Evolutionary conservation across 2,113 vertebrate species (phyloP), one percentile per base, ranked within the genome.

Genomic region (Uropsilus gracilis): DNA sequence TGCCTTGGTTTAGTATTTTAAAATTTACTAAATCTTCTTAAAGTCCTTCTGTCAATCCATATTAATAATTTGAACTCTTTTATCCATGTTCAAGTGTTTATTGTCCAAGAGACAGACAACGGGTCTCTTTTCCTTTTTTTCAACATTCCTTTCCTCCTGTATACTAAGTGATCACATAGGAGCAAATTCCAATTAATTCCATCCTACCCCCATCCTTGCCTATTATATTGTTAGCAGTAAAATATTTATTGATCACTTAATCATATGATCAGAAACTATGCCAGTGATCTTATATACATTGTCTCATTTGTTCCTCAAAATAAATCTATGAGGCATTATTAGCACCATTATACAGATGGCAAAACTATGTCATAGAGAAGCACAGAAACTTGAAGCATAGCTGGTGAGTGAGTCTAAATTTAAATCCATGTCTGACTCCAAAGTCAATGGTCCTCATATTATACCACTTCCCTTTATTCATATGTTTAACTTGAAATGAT

Each of bases 1-100:
- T 78, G 75, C 16, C 66, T 86, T 90, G 42, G 20, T 20, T 90
- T 87, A 83, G 13, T 7, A 46, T 81, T 94, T 94, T n/a, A 2
- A 87, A 63, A 18, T 57, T 69, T 39, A 34, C 42, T 39, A 75
- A 34, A 53, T 90, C 80, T 66, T 53, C 78, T 90, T 86, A 34
- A 69, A 78, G 50, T 13, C 5, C n/a, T 9, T 61, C n/a, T 66
- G 53, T 39, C 46, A 34, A 17, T 55, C 4, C 8, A 18, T 28
- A 55, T 3, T 46, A 42, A 55, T 24, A 24, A 9, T 20, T 22
- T 13, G 30, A 72, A 68, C 8, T 37, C 4, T 42, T 37, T 57
- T 12, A 50, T 50, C 12, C 42, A 5, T 61, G 59, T 18, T 24
- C 34, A 30, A 24, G 8, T 53, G 34, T 37, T 89, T 28, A 32